Base-by-base conservation (phyloP, 2,888 invertebrate species). In the Pterostichus niger region DNA sequence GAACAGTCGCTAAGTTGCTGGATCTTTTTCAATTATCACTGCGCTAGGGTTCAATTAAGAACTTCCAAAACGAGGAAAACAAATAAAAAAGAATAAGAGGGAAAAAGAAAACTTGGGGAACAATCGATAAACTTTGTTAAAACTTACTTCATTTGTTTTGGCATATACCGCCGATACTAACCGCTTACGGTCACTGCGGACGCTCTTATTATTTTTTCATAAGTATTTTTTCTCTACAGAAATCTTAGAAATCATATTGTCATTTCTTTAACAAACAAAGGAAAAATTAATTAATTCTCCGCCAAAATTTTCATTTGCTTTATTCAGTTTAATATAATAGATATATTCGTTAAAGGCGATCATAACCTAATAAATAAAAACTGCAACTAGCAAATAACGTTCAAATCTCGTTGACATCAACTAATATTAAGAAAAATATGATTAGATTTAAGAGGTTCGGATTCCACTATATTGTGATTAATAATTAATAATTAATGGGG, bases 21-120 rank as follows among this genome's bases (percentile, higher is more conserved):
- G 75, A 75, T 75, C 75, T 75, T 75, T 75, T 75, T 75, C 75
- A 75, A 75, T 75, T 75, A 75, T 75, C 75, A 75, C 52, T 52
- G 31, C 33, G 49, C 75, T 24, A 31, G 33, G 49, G 52, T 75
- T 75, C 75, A 52, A 75, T 75, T 75, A 75, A 52, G 52, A 75
- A 75, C 75, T 75, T 75, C 52, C 33, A 52, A 75, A 75, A 64
- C 31, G 73, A 73, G 73, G 17, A 73, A 46, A 73, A 75, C 75
- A 75, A 75, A 75, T 75, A 73, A 75, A 75, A 75, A 52, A 31
- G 44, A 75, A 49, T 49, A 44, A 75, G 44, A 49, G 31, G n/a
- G 46, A 73, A 73, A n/a, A 73, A 24, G 35, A 75, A 75, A 75
- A 49, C 31, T 49, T 31, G n/a, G 4, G 59, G 59, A 73, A 52